These are phyloP conservation scores for Actinopyga echinites DNA, from an alignment of 53 echinoderm and acorn worm genomes.

Conservation along the genomic window DNA sequence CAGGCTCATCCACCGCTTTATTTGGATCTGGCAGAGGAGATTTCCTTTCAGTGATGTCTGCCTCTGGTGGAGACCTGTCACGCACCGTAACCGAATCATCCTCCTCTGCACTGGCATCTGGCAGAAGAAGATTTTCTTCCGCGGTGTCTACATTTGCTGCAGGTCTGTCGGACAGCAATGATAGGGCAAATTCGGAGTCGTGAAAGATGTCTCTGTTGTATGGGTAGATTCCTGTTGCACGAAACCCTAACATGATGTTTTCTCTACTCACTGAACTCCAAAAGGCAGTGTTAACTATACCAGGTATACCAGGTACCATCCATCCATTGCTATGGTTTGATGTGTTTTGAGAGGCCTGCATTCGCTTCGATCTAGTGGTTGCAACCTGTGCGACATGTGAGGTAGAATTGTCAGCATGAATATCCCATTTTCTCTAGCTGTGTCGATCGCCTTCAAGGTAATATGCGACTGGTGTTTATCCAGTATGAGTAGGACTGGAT, in stretches of 20 bases:
- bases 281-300: constrained; percentile 1
- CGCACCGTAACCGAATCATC: neutral
- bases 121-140: neutral
- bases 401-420: neutral
- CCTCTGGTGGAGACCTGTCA: too few species aligned
- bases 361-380: neutral
- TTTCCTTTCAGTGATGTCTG: too few species aligned
- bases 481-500: constrained; percentile 15
- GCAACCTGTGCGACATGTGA: neutral
- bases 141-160: neutral
- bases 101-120: neutral
- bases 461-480: constrained; percentile 18
- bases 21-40: neutral
- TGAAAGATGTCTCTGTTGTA: constrained; percentile 3
- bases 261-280: neutral
- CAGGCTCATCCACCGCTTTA: neutral
- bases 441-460: neutral
- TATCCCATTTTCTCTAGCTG: neutral
- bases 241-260: neutral
- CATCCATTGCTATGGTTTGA: neutral
- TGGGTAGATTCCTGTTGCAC: neutral
- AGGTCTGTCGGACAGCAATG: constrained; percentile 9
- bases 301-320: constrained; percentile 4
- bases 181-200: neutral
- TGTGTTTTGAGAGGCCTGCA: neutral